Conservation (phyloP, 2,888 invertebrate species). For the Parnassius apollo region DNA sequence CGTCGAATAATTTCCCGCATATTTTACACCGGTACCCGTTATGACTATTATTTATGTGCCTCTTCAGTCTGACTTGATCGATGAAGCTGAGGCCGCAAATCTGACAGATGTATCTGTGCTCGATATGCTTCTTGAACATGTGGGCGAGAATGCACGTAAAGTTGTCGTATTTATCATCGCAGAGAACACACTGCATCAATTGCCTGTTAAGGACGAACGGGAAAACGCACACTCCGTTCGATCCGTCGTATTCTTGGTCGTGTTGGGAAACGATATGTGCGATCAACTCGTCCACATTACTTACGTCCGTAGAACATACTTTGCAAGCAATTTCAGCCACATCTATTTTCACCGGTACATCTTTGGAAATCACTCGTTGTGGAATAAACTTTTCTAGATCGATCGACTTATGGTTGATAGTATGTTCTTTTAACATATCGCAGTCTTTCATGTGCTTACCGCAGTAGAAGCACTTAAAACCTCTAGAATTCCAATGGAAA, state of each 20-base stretch:
- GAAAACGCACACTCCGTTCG: constrained; percentile 48
- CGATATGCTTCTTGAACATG: constrained; percentile 60
- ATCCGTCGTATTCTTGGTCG: constrained; percentile 45
- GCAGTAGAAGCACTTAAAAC: constrained; percentile 64
- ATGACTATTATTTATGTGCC: constrained; percentile 54
- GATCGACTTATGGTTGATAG: constrained; percentile 42
- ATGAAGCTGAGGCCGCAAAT: constrained; percentile 59
- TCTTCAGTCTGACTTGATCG: constrained; percentile 49
- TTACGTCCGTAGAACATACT: constrained; percentile 41
- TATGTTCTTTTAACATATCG: constrained; percentile 50
- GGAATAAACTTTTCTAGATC: constrained; percentile 48
- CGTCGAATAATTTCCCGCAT: constrained; percentile 70
- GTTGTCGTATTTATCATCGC: constrained; percentile 52
- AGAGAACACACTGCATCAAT: constrained; percentile 50
- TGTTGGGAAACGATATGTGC: constrained; percentile 48
- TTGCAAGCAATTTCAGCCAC: constrained; percentile 51
- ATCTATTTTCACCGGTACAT: constrained; percentile 64
- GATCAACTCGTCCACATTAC: constrained; percentile 47
- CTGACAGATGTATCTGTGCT: constrained; percentile 57
- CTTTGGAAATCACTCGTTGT: constrained; percentile 55
- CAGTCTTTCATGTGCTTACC: constrained; percentile 52
- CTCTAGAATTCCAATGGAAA: constrained; percentile 62
- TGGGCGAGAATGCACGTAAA: constrained; percentile 54
- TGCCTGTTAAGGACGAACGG: constrained; percentile 55
- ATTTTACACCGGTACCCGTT: constrained; percentile 47